These are phyloP conservation scores for Oenanthe oenanthe DNA, from an alignment of 2,113 vertebrate genomes.

Conservation along the genomic window DNA sequence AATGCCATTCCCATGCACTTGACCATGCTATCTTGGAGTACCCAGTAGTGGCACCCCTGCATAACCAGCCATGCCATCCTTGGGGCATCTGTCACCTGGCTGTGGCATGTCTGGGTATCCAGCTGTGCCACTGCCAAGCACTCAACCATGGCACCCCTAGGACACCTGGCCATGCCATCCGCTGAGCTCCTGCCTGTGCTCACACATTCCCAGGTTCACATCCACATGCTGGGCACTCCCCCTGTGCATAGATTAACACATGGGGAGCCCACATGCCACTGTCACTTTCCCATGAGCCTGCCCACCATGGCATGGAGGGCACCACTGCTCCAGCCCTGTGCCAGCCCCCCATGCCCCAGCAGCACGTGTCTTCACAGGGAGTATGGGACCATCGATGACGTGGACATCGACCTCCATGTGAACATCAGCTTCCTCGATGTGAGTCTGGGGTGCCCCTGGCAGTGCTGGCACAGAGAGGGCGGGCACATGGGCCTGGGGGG, in stretches of 20 bases:
- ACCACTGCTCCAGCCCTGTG: accelerated
- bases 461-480: accelerated
- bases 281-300: accelerated
- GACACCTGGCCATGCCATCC: accelerated
- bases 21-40: background rate
- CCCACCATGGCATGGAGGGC: background rate
- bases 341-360: background rate
- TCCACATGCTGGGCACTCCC: accelerated
- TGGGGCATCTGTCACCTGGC: background rate
- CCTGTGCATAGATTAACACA: accelerated
- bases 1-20: background rate
- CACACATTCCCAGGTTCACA: background rate
- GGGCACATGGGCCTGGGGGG: accelerated
- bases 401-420: slow-evolving; percentile 98
- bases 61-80: background rate
- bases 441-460: slow-evolving; percentile 26
- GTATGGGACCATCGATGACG: slow-evolving; percentile 97
- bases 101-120: background rate
- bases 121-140: background rate
- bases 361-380: slow-evolving; percentile 79
- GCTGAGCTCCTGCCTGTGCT: background rate
- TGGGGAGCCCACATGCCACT: accelerated
- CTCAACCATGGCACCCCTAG: accelerated
- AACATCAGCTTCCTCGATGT: slow-evolving; percentile 98
- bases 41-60: background rate